These are phyloP conservation scores for Xiphophorus birchmanni DNA, from an alignment of 2,797 vertebrate species.

Conservation along the genomic window DNA sequence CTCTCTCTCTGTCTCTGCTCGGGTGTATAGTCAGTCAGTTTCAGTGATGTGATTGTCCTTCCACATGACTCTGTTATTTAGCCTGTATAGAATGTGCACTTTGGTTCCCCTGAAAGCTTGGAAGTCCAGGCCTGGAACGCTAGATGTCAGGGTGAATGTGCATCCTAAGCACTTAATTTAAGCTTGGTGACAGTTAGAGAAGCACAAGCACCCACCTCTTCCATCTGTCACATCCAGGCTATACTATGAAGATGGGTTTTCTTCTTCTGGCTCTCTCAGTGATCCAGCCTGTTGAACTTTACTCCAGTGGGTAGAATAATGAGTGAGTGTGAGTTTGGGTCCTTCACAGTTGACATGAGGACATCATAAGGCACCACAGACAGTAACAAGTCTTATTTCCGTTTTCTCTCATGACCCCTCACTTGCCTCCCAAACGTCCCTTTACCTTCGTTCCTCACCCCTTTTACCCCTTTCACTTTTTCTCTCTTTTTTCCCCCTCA, in stretches of 20 bases:
- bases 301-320: conserved; percentile 26
- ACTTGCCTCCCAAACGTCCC: conserved; percentile 25
- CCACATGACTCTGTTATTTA: conserved; percentile 39
- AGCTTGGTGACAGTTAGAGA: conserved; percentile 48
- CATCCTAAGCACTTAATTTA: conserved; percentile 52
- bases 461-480: conserved; percentile 33
- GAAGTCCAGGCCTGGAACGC: conserved; percentile 28
- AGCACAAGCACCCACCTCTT: conserved; percentile 45
- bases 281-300: conserved; percentile 35
- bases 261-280: conserved; percentile 35
- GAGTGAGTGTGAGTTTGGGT: conserved; percentile 11
- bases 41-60: conserved; percentile 50
- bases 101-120: conserved; percentile 36
- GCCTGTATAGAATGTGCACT: conserved; percentile 35
- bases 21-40: conserved; percentile 14
- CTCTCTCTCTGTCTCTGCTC: conserved; percentile 39
- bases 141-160: conserved; percentile 55
- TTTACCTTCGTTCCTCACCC: conserved; percentile 21
- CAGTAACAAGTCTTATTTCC: conserved; percentile 51
- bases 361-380: conserved; percentile 46
- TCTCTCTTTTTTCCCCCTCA: conserved; percentile 17
- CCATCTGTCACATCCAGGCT: conserved; percentile 63
- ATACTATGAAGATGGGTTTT: conserved; percentile 41
- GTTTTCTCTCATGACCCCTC: conserved; percentile 27
- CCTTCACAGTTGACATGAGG: conserved; percentile 42